Evolutionary conservation across 2,888 invertebrate species (phyloP), one percentile per base, ranked within the genome.

Genomic region (Agapostemon virescens): DNA sequence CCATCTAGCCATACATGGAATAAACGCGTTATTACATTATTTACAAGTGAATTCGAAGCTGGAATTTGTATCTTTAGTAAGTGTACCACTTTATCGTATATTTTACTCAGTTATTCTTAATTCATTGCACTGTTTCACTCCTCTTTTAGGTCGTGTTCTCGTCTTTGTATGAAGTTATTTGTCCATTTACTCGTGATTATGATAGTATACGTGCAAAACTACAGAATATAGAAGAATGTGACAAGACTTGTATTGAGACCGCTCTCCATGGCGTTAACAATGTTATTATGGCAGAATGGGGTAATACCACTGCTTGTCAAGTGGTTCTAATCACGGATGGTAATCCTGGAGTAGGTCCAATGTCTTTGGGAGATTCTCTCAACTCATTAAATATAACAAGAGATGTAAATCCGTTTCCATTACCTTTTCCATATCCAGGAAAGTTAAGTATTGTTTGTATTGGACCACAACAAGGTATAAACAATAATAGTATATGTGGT

Each of bases 181-280:
- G 96, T 55, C 95, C 96, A 26, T 99, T 98, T 90, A 98, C 98
- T 0, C 94, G 98, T 77, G 98, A 98, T 88, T 97, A 97, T 92
- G 97, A 97, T 81, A 93, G 94, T 45, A 96, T 98, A 81, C 95
- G 96, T 86, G 94, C 94, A 26, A 96, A 97, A 86, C 93, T 98
- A 1, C 95, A 95, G 81, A 95, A 95, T 79, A 93, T 98, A 11
- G 97, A 97, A 82, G 96, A 97, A 88, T 96, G 96, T 89, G 98
- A 98, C 90, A 97, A 97, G 92, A 97, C 98, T 0, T 96, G 96
- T 89, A 94, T 98, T 79, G 96, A 97, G 90, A 94, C 95, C 9
- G 97, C 97, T 68, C 93, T 98, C 3, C 95, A 95, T 88, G 97
- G 97, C 30, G 95, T 97, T 1, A 96, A 96, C 89, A 95, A 95